These are phyloP conservation scores for Proterorhinus semilunaris DNA, from an alignment of 2,113 vertebrate species.

Conservation along the genomic window DNA sequence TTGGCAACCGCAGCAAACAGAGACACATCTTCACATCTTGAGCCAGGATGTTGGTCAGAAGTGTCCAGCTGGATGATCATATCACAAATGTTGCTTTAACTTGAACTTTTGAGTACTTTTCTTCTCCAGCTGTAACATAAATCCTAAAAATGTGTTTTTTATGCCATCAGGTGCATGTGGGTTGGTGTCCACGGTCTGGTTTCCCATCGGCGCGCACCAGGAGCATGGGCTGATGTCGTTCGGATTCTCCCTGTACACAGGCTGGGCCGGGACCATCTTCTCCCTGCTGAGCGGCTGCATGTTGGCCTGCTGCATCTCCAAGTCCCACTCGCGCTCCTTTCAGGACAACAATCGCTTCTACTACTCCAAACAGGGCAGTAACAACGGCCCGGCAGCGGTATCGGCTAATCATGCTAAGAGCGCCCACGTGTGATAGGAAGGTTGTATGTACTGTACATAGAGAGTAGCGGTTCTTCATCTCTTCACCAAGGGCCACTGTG, in stretches of 20 bases:
- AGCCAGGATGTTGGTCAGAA: too few relatives aligned
- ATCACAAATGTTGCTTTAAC: too few relatives aligned
- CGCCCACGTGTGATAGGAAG: conserved; percentile 85
- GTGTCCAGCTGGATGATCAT: too few relatives aligned
- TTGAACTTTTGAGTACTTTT: neutral
- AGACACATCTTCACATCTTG: too few relatives aligned
- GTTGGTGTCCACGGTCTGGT: conserved; percentile 91
- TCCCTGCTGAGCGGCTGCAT: conserved; percentile 86
- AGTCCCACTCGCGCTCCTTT: conserved; percentile 76
- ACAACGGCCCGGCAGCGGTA: conserved; percentile 39
- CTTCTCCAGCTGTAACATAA: neutral
- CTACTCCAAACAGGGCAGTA: conserved; percentile 84
- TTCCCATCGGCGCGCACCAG: conserved; percentile 87
- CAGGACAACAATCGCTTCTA: conserved; percentile 94
- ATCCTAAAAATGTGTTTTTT: neutral
- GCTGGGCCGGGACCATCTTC: conserved; percentile 90
- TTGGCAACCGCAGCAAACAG: too few relatives aligned
- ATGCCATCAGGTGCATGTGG: conserved; percentile 81
- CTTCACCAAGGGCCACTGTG: neutral
- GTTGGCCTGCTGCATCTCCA: conserved; percentile 85
- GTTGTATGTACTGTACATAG: conserved; percentile 16
- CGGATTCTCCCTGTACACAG: conserved; percentile 91
- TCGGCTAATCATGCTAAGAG: conserved; percentile 93
- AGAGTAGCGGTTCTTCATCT: neutral
- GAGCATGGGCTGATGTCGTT: conserved; percentile 91